Evolutionary conservation across 2,888 invertebrate species (phyloP), one percentile per base, ranked within the genome.

Genomic region (Willowsia nigromaculata): DNA sequence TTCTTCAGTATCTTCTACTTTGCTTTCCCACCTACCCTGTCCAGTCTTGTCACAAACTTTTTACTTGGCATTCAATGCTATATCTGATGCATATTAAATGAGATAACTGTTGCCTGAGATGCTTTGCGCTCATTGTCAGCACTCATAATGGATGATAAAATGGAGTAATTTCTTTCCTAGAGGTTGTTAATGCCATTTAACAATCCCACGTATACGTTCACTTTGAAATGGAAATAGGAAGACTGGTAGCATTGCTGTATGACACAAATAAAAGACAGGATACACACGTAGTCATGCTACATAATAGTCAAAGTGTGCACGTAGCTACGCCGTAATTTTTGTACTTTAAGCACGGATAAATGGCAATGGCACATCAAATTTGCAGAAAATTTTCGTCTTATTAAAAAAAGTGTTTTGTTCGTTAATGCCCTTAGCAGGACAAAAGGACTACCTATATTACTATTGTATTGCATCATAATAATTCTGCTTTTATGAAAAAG

Each of bases 321-420:
- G 50, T n/a, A n/a, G n/a, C n/a, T n/a, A n/a, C n/a, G n/a, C n/a
- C n/a, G n/a, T n/a, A n/a, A n/a, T 56, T 56, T 56, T 62, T 22
- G 56, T 56, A 18, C 13, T 27, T 59, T 50, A n/a, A 15, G 68
- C 18, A 37, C 37, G 9, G 37, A 37, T 37, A 68, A 40, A 68
- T n/a, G 33, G 9, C 37, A 68, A 37, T 68, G 68, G 37, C 33
- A 6, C 37, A 68, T 37, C 18, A 33, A 68, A 68, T 68, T 68
- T 68, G 37, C 40, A 5, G 37, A 18, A 37, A 37, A 9, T 68
- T 18, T 37, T 37, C 37, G 18, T 25, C 59, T 25, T 59, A 59
- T 59, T 68, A 62, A 3, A 5, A 62, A 62, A 68, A n/a, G 68
- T 68, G 62, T n/a, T 68, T 68, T 33, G 68, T 68, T 37, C 68